Conservation (phyloP, 2,113 vertebrate genomes). For the Hemibagrus wyckioides region DNA sequence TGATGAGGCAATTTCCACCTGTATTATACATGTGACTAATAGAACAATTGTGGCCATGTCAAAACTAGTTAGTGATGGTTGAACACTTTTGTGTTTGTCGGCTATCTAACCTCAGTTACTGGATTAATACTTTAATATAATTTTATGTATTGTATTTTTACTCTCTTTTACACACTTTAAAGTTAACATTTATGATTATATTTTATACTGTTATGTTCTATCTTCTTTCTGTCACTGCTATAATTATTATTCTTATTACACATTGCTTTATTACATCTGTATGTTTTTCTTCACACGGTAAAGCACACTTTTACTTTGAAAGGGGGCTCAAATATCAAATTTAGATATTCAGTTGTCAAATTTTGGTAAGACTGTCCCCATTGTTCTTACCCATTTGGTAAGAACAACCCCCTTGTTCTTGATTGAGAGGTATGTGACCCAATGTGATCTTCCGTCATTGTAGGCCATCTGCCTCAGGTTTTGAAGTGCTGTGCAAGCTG, state of each 20-base stretch:
- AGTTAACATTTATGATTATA: neutral
- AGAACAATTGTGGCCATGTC: constrained; percentile 30
- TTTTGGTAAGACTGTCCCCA: neutral
- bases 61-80: constrained; percentile 3
- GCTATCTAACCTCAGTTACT: neutral
- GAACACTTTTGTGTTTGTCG: neutral
- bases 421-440: neutral
- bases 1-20: constrained; percentile 11
- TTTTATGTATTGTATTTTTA: neutral
- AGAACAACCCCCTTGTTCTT: no score
- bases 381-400: no score
- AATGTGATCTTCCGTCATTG: neutral
- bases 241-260: neutral
- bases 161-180: neutral
- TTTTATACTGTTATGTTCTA: neutral
- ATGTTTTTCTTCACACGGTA: neutral
- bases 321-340: no score
- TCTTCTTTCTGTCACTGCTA: neutral
- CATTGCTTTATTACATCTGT: neutral
- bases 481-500: neutral
- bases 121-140: neutral
- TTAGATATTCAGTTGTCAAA: neutral
- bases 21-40: constrained; percentile 41
- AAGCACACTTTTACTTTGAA: no score
- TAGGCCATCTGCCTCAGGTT: neutral